Conservation (phyloP, 2,113 vertebrate genomes). For the Dascyllus trimaculatus region DNA sequence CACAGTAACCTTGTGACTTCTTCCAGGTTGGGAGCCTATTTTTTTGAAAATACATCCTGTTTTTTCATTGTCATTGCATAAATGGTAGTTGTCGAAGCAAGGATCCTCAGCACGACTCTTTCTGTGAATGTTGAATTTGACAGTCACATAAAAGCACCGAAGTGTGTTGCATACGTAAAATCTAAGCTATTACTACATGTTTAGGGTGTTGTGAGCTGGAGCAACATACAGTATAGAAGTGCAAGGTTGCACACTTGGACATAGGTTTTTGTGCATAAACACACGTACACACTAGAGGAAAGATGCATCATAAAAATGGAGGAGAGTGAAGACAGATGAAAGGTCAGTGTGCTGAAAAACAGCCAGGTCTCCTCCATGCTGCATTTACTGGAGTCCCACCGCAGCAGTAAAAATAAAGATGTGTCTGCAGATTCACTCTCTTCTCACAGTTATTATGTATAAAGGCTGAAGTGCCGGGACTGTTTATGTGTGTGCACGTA, state of each 20-base stretch:
- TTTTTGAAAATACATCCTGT: no score
- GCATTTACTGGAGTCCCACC: constrained; percentile 38
- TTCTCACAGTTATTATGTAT: constrained; percentile 42
- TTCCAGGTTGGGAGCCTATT: no score
- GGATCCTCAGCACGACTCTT: neutral
- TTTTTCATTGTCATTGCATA: no score
- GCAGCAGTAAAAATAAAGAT: constrained; percentile 49
- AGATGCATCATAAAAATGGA: constrained; percentile 49
- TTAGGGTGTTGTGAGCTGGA: neutral
- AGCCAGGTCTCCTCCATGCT: constrained; percentile 19
- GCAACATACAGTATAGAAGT: neutral
- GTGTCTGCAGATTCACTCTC: constrained; percentile 55
- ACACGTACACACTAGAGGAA: constrained; percentile 21
- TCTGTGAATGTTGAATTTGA: neutral
- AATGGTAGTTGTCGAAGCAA: neutral
- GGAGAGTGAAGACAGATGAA: constrained; percentile 52
- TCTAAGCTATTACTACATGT: neutral
- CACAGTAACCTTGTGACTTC: no score
- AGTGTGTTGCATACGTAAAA: neutral
- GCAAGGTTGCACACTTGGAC: neutral
- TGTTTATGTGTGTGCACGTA: neutral
- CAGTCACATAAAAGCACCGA: neutral
- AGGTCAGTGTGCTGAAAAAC: constrained; percentile 66
- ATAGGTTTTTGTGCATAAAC: constrained; percentile 25
- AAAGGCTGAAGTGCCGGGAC: constrained; percentile 20